Evolutionary conservation across 1,140 invertebrate species (phyloP), one percentile per base, ranked within the genome.

Genomic region (Nephotettix cincticeps): DNA sequence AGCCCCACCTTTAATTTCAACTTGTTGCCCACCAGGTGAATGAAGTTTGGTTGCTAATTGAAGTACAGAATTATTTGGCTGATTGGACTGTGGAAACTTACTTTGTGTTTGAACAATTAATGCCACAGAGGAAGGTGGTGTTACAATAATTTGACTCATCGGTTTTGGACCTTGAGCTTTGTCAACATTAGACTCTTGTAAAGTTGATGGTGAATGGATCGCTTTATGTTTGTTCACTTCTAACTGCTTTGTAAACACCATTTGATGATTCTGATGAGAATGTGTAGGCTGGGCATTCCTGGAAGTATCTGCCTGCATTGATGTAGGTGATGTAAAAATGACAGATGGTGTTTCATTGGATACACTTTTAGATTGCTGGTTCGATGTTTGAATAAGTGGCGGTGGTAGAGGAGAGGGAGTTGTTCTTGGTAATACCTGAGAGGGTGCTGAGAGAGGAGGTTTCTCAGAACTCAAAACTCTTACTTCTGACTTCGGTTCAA

Each of bases 321-420:
- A 9, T 51, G 47, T 3, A 19, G 21, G 21, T 11, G 47, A 21
- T 9, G 21, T 3, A 51, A 19, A 19, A 9, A 21, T 19, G n/a
- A 21, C 14, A 51, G 47, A 19, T 19, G 14, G 47, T 51, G 47
- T 51, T 19, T 61, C 56, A 61, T 23, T 14, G 25, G 56, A 4
- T 29, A 9, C 25, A 27, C 27, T 29, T 61, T 61, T 61, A 61
- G 21, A n/a, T 2, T 11, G 9, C 13, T 51, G 47, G 21, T 29
- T 61, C n/a, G 56, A 25, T 27, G 56, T 61, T 9, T 61, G 67
- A 3, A 68, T 19, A 43, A 68, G 43, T 54, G 67, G 67, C 27
- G 67, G 67, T 32, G 64, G 64, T 4, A 23, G 25, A 61, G 56
- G 56, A 6, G 56, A 27, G 1, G 23, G 56, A 9, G 28, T 3